phyloP scores from a whole-genome alignment of 2,797 vertebrate species.

The Pachyuromys duprasi region DNA sequence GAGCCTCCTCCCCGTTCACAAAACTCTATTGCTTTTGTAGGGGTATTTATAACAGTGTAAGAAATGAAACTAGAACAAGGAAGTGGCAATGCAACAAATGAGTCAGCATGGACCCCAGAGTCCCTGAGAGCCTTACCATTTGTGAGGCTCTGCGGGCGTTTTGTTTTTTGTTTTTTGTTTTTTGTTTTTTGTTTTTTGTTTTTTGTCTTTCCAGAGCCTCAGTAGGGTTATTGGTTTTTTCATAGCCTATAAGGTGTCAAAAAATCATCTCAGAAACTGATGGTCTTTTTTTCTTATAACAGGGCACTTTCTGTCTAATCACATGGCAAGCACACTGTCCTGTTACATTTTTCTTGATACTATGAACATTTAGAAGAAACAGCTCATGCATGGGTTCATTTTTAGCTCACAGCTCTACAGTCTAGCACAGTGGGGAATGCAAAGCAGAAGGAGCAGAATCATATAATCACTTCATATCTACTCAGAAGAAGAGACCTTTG shows the following conservation, averaged over 20 bases:
- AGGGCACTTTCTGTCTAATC: neutral
- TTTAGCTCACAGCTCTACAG: neutral
- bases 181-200: neutral
- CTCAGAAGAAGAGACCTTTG: neutral
- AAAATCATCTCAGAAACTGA: neutral
- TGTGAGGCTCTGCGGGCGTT: neutral
- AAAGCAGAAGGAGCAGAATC: neutral
- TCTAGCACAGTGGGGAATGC: too few species aligned
- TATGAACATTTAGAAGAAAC: neutral
- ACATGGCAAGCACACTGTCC: neutral
- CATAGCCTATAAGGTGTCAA: neutral
- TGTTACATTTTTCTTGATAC: neutral
- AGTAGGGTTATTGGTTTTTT: neutral
- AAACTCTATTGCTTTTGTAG: neutral
- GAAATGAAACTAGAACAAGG: neutral
- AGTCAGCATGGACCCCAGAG: neutral
- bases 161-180: neutral
- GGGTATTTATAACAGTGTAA: neutral
- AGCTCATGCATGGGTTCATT: neutral
- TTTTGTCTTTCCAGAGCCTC: neutral
- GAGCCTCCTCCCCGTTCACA: neutral
- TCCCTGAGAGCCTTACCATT: neutral
- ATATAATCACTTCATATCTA: neutral
- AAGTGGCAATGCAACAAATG: neutral
- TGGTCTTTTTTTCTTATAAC: neutral